phyloP scores from a whole-genome alignment of 2,113 vertebrate species.

The Sporophila hypoxantha region DNA sequence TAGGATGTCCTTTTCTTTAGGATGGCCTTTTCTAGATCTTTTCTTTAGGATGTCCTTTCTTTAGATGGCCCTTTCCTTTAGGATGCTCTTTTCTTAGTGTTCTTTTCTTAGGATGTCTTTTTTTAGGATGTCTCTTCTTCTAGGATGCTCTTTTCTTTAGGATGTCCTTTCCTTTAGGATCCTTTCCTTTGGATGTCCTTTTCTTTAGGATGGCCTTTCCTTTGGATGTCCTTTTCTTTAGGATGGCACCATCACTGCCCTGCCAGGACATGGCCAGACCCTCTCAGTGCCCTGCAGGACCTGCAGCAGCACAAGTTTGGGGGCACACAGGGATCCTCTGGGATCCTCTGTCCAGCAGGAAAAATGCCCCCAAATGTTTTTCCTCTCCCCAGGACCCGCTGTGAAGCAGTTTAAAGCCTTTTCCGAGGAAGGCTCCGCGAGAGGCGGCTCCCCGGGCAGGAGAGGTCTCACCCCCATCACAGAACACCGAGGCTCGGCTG shows the following conservation, averaged over 20 bases:
- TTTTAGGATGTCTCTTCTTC: too few relatives aligned
- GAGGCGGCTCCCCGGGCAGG: neutral
- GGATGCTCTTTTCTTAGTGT: too few relatives aligned
- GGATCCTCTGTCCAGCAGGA: neutral
- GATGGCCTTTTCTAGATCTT: too few relatives aligned
- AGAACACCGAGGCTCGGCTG: neutral
- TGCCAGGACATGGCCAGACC: neutral
- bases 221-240: too few relatives aligned
- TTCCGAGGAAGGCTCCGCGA: neutral
- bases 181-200: too few relatives aligned
- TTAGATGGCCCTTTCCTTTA: too few relatives aligned
- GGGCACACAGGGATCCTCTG: too few relatives aligned
- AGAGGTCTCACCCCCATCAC: neutral
- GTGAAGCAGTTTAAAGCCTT: neutral
- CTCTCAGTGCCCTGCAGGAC: neutral
- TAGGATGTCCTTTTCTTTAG: neutral
- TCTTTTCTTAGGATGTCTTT: too few relatives aligned
- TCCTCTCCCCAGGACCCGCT: rapidly evolving
- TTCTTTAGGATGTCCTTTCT: too few relatives aligned
- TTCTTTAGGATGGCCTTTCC: too few relatives aligned
- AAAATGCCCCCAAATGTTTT: neutral
- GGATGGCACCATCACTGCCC: neutral
- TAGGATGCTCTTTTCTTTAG: neutral
- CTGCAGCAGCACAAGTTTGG: too few relatives aligned
- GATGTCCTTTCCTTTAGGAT: too few relatives aligned